Base-by-base conservation (phyloP, 2,797 vertebrate species). In the Thaleichthys pacificus region DNA sequence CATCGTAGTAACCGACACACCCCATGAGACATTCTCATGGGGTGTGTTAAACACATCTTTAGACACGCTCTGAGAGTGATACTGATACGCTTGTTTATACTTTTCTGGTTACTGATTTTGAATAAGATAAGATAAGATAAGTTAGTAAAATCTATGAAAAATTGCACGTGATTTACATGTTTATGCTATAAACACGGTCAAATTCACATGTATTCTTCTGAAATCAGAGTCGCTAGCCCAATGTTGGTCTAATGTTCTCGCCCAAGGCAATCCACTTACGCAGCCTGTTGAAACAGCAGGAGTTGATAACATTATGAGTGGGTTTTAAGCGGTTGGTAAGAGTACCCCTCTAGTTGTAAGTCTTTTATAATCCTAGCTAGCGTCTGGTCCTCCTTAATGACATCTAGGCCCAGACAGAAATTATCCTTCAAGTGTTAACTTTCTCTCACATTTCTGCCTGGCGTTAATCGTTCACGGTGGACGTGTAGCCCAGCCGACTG, bases 391-490 rank as follows among this genome's bases (percentile, higher is more conserved):
- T 81, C 83, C 87, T 90, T 89, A 92, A 89, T 89, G 84, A 86
- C 88, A 79, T 80, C 70, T 73, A 86, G 80, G 87, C 80, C 87
- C 89, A 92, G 91, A 91, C 90, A 89, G 90, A 91, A 91, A 90
- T 89, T 81, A 87, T 86, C 84, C 78, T 51, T 72, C 38, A 42
- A 86, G 84, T 89, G 87, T 90, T 90, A 87, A 90, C 86, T 92
- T 89, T 91, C 87, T 90, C 89, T 89, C 86, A 87, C 89, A 87
- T 91, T 91, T 90, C 87, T 88, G 79, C 76, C 79, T 85, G 77
- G 77, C 80, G 84, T 90, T 87, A 86, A 90, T 88, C 88, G 87
- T 92, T 91, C 90, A 87, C 70, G 76, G 86, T 86, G 80, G 75
- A 89, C 77, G 89, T 85, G 78, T 24, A 54, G 83, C 85, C 74